Evolutionary conservation across 2,113 vertebrate species (phyloP).

Genomic region (Chlorocebus sabaeus): DNA sequence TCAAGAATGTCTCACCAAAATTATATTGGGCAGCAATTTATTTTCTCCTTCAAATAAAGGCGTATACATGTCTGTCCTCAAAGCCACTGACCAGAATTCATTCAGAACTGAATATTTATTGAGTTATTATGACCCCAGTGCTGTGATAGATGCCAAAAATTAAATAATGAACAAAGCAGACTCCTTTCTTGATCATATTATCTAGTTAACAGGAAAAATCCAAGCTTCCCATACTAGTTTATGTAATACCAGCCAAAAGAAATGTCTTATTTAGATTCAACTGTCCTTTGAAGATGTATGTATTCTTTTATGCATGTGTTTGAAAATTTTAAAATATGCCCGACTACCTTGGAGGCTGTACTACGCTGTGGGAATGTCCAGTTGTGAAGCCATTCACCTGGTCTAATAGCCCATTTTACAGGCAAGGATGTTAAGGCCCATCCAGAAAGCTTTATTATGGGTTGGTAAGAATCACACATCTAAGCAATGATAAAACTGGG

Average conservation of each 20-base stretch:
- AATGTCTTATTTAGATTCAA: background rate
- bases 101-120: background rate
- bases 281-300: background rate
- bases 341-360: background rate
- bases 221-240: background rate
- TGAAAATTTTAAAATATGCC: background rate
- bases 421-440: background rate
- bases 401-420: background rate
- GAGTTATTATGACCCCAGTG: background rate
- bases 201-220: background rate
- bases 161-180: background rate
- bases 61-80: background rate
- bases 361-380: fast-evolving
- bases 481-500: background rate
- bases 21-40: background rate
- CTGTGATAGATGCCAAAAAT: background rate
- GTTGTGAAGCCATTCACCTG: background rate
- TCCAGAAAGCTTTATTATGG: background rate
- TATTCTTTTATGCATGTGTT: background rate
- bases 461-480: background rate
- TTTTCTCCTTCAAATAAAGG: background rate
- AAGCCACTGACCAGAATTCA: background rate
- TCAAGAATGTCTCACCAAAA: background rate
- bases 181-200: background rate
- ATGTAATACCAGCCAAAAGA: background rate